Evolutionary conservation across 2,113 vertebrate genomes (phyloP).

Genomic region (Chloebia gouldiae): DNA sequence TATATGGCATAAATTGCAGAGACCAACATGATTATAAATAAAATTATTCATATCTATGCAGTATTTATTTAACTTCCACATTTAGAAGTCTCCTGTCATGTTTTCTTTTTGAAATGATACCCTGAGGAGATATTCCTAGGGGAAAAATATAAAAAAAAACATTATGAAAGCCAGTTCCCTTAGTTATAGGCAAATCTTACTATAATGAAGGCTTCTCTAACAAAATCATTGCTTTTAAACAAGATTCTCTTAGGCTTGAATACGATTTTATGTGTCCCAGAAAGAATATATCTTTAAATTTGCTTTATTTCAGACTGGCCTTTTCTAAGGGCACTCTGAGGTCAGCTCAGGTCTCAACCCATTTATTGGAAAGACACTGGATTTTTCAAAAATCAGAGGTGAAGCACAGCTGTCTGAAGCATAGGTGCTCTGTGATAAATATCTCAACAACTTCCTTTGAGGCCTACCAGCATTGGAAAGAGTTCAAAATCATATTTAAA

Average conservation of each 20-base stretch:
- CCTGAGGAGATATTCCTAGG: background rate
- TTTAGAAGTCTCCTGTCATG: background rate
- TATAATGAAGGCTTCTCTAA: background rate
- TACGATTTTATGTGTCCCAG: background rate
- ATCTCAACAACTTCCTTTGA: background rate
- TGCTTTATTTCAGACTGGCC: background rate
- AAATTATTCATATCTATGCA: background rate
- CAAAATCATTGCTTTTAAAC: background rate
- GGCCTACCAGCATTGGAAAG: background rate
- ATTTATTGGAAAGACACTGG: background rate
- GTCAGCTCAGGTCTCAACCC: background rate
- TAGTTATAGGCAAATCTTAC: constrained; percentile 5
- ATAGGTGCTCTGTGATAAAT: background rate
- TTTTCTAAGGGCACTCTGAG: background rate
- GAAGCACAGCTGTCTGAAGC: background rate
- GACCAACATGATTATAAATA: background rate
- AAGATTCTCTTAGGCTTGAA: constrained; percentile 30
- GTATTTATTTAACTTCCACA: background rate
- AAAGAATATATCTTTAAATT: background rate
- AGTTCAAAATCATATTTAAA: background rate
- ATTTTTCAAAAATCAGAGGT: background rate
- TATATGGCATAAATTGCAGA: background rate
- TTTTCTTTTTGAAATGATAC: background rate
- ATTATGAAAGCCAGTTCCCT: background rate
- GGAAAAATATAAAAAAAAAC: background rate